These are phyloP conservation scores for Agrotis clavis DNA, from an alignment of 2,888 invertebrate species.

Conservation along the genomic window DNA sequence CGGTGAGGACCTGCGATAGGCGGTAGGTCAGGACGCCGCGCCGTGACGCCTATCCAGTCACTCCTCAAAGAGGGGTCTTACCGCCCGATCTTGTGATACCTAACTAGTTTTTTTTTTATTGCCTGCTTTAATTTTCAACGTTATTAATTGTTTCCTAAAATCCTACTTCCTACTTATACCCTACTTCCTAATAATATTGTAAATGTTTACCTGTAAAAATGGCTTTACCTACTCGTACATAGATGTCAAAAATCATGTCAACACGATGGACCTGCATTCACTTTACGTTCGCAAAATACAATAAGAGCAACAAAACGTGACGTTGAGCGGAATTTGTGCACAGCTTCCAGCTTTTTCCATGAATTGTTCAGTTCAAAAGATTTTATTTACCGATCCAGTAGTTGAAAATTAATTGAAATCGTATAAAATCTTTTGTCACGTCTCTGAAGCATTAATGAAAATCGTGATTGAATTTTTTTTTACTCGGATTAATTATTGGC, in stretches of 20 bases:
- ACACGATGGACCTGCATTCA: conserved; percentile 17
- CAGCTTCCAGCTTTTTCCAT: conserved; percentile 28
- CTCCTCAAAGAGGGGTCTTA: no score
- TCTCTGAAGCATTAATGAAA: neutral
- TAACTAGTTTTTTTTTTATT: no score
- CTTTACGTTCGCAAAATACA: conserved; percentile 37
- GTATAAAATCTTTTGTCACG: conserved; percentile 10
- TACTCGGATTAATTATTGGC: no score
- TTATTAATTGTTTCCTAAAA: no score
- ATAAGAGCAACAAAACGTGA: conserved; percentile 10
- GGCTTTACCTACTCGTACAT: neutral
- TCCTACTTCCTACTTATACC: no score
- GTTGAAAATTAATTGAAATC: conserved; percentile 9
- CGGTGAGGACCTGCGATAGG: no score
- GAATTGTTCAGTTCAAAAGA: conserved; percentile 15
- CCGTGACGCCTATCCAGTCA: no score
- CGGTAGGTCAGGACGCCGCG: no score
- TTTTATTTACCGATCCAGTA: conserved; percentile 33
- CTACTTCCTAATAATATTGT: no score
- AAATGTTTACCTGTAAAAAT: neutral
- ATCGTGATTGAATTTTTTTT: neutral
- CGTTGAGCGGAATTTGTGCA: conserved; percentile 17
- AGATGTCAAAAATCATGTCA: neutral
- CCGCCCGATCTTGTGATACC: no score
- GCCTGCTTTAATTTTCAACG: no score